Percentiles rank a stretch among this genome's conserved stretches.
These are phyloP conservation scores for Pristionchus fissidentatus DNA, from an alignment of 2,888 invertebrate genomes.

Conservation along the genomic window DNA sequence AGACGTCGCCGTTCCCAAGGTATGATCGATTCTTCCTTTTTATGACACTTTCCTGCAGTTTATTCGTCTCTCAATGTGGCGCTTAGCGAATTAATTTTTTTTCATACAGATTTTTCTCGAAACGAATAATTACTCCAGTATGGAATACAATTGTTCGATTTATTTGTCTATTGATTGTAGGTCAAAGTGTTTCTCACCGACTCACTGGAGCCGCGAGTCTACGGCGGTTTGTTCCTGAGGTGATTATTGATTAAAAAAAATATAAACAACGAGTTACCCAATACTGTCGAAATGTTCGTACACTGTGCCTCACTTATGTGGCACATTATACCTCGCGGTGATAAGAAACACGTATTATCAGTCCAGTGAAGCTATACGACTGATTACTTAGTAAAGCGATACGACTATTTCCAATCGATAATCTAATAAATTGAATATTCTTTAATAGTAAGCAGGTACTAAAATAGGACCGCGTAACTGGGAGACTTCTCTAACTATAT, in stretches of 20 bases:
- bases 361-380: too few species aligned
- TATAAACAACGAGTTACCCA: not conserved
- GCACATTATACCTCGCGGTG: too few species aligned
- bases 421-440: too few species aligned
- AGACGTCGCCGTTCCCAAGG: slow-evolving; percentile 56
- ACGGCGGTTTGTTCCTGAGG: slow-evolving; percentile 61
- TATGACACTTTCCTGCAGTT: not conserved
- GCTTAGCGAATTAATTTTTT: too few species aligned
- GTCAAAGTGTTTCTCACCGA: slow-evolving; percentile 57
- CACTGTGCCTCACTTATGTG: too few species aligned
- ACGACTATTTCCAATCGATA: too few species aligned
- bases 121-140: not conserved
- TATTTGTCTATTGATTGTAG: slow-evolving; percentile 43
- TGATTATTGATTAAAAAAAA: not conserved
- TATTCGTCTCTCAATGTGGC: too few species aligned
- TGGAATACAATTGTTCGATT: not conserved
- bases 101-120: not conserved
- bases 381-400: too few species aligned
- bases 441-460: too few species aligned
- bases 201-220: slow-evolving; percentile 61
- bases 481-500: not conserved
- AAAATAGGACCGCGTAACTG: too few species aligned
- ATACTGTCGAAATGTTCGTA: too few species aligned
- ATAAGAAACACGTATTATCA: too few species aligned
- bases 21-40: not conserved